A percentile compares a stretch with the other conserved stretches of the same genome.
Conservation (phyloP, 2,797 vertebrate genomes). For the Coracias cyanogaster region DNA sequence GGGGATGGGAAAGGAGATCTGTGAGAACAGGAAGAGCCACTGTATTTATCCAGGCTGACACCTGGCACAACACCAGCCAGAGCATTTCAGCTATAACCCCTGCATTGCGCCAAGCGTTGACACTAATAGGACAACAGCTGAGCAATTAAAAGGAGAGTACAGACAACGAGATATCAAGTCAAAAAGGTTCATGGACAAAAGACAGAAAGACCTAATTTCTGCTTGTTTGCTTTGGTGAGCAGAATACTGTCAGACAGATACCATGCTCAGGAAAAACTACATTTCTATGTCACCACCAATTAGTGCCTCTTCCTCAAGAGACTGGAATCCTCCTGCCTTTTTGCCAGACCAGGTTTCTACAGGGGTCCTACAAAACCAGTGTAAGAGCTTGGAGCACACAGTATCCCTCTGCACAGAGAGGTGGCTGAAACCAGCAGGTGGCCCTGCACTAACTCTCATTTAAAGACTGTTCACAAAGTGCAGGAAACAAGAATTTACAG, state of each 20-base stretch:
- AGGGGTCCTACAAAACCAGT: neutral
- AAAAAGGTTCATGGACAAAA: slow-evolving; percentile 57
- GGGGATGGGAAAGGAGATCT: neutral
- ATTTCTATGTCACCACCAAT: slow-evolving; percentile 65
- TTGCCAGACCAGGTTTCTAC: neutral
- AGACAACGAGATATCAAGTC: slow-evolving; percentile 47
- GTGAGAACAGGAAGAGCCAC: neutral
- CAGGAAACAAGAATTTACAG: slow-evolving; percentile 27
- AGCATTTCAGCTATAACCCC: slow-evolving; percentile 35
- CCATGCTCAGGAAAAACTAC: slow-evolving; percentile 46
- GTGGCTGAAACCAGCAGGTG: neutral
- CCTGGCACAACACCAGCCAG: neutral
- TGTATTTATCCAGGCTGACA: slow-evolving; percentile 46
- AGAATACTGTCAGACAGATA: slow-evolving; percentile 54
- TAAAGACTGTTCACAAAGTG: slow-evolving; percentile 34
- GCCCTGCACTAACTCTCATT: slow-evolving; percentile 31
- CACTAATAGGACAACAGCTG: slow-evolving; percentile 54
- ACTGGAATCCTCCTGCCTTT: neutral
- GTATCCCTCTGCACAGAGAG: neutral
- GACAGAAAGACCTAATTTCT: slow-evolving; percentile 53
- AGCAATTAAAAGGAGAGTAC: slow-evolving; percentile 60
- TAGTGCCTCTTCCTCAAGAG: slow-evolving; percentile 57
- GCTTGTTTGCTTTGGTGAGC: slow-evolving; percentile 53
- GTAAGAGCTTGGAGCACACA: slow-evolving; percentile 17
- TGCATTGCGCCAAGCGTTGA: neutral